Evolutionary conservation across 2,113 vertebrate species (phyloP).

Genomic region (Gadus chalcogrammus): DNA sequence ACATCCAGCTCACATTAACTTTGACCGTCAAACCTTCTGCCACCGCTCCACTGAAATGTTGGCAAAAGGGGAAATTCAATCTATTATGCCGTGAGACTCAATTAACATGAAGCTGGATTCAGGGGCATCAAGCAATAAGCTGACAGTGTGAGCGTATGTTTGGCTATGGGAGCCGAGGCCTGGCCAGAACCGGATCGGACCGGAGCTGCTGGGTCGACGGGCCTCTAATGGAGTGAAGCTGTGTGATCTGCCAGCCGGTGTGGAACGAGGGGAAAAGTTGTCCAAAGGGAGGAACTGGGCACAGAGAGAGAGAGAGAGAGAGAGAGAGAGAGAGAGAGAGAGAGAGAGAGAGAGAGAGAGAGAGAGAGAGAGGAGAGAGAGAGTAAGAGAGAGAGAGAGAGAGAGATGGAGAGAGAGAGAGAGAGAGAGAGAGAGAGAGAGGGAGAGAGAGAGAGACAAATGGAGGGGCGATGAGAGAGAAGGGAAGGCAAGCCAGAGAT

Average conservation of each 20-base stretch:
- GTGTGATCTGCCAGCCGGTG: neutral
- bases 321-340: slow-evolving; percentile 1
- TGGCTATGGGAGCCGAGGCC: neutral
- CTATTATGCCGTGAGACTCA: neutral
- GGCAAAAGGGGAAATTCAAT: neutral
- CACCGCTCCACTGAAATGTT: neutral
- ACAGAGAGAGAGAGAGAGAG: neutral
- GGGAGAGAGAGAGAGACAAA: neutral
- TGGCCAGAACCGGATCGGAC: neutral
- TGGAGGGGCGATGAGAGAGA: neutral
- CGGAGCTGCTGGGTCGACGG: neutral
- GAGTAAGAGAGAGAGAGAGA: neutral
- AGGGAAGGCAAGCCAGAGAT: neutral
- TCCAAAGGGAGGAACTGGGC: neutral
- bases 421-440: neutral
- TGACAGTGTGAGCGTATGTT: neutral
- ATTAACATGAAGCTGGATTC: neutral
- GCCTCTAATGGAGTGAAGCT: neutral
- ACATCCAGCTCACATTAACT: neutral
- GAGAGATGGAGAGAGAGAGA: neutral
- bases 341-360: no score
- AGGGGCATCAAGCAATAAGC: neutral
- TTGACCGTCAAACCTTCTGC: neutral
- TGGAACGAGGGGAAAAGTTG: neutral
- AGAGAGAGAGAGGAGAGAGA: no score